Evolutionary conservation across 2,888 invertebrate species (phyloP).

Genomic region (Drosophila colorata): DNA sequence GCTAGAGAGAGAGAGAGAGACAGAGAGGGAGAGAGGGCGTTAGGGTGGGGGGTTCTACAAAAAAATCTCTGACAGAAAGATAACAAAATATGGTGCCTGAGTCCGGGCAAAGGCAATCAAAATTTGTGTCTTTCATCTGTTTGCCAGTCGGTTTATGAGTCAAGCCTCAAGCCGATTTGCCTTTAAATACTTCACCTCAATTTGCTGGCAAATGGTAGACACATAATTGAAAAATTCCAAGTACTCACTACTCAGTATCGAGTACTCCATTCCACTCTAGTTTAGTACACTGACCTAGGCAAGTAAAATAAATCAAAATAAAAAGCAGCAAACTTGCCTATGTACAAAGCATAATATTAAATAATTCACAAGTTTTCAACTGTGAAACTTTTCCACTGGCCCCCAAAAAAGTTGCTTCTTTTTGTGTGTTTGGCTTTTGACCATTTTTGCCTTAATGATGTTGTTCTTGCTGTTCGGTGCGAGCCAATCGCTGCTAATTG

Average conservation of each 20-base stretch:
- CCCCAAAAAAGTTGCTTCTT: conserved; percentile 25
- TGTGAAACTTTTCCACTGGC: conserved; percentile 40
- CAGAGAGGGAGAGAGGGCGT: background rate
- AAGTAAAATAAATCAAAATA: conserved; percentile 1
- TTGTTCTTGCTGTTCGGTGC: conserved; percentile 43
- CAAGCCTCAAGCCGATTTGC: conserved; percentile 58
- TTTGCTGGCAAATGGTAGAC: conserved; percentile 61
- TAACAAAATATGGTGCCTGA: conserved; percentile 34
- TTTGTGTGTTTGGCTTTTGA: conserved; percentile 51
- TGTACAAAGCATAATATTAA: conserved; percentile 57
- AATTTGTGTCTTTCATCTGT: conserved; percentile 36
- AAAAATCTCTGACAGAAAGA: conserved; percentile 52
- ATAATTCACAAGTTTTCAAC: conserved; percentile 64
- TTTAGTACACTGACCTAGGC: conserved; percentile 8
- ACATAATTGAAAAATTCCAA: conserved; percentile 40
- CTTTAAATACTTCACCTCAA: conserved; percentile 68
- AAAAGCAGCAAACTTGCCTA: conserved; percentile 23
- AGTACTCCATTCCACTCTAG: conserved; percentile 26
- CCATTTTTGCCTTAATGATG: conserved; percentile 54
- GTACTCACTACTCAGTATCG: conserved; percentile 7
- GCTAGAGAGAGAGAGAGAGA: background rate
- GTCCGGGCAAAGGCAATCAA: conserved; percentile 17
- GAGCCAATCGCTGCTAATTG: conserved; percentile 64
- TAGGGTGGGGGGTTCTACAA: conserved; percentile 2
- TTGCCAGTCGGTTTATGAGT: conserved; percentile 46